Percentiles rank a stretch among this genome's conserved stretches.
These are phyloP conservation scores for Pseudochromis fuscus DNA, from an alignment of 2,797 vertebrate genomes.

Conservation along the genomic window DNA sequence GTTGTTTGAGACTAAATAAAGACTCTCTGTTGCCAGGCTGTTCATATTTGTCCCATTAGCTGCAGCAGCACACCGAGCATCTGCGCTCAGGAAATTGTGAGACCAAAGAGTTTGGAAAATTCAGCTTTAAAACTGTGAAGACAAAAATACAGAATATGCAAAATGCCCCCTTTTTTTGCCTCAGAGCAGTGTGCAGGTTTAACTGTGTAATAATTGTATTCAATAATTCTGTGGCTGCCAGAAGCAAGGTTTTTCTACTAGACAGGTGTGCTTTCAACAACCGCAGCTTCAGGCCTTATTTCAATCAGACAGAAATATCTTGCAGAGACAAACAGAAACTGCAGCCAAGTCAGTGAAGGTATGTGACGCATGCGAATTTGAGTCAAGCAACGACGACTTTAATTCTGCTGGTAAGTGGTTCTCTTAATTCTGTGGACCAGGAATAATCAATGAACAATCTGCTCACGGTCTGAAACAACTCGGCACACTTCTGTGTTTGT, in stretches of 20 bases:
- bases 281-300: constrained; percentile 13
- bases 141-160: constrained; percentile 13
- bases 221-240: constrained; percentile 10
- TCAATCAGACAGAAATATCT: constrained; percentile 39
- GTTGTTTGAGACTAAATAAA: constrained; percentile 61
- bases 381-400: constrained; percentile 40
- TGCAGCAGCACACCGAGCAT: constrained; percentile 26
- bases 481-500: constrained; percentile 79
- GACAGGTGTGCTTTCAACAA: constrained; percentile 28
- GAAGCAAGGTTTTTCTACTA: constrained; percentile 5
- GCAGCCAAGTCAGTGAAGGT: constrained; percentile 26
- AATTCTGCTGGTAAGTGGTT: constrained; percentile 42
- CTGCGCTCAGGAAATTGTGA: constrained; percentile 34
- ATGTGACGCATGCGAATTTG: constrained; percentile 35
- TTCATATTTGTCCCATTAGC: constrained; percentile 56
- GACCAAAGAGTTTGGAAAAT: constrained; percentile 37
- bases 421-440: constrained; percentile 22
- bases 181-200: not conserved
- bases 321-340: constrained; percentile 34
- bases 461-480: constrained; percentile 55
- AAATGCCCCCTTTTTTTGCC: constrained; percentile 5
- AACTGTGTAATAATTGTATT: constrained; percentile 1
- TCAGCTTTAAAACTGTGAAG: not conserved
- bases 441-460: constrained; percentile 57
- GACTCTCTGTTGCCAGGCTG: constrained; percentile 66